Conservation (phyloP, 2,113 vertebrate species). For the Anolis sagrei region DNA sequence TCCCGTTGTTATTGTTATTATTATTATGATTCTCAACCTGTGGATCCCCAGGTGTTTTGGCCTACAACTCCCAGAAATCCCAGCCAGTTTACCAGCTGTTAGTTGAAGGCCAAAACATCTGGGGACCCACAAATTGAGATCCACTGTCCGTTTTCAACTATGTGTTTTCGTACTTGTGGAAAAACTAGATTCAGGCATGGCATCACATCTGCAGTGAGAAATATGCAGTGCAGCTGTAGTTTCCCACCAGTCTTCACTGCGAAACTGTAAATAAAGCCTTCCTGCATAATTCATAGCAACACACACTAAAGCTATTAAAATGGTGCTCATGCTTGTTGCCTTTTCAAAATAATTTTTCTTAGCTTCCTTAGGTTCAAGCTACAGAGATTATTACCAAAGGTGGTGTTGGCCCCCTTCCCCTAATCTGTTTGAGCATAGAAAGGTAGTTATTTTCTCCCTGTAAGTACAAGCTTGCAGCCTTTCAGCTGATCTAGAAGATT, state of each 20-base stretch:
- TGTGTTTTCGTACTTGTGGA: background rate
- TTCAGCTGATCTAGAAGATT: background rate
- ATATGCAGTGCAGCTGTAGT: background rate
- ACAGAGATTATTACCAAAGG: background rate
- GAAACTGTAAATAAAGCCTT: background rate
- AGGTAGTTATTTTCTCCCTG: background rate
- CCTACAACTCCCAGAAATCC: no score
- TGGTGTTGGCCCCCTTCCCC: background rate
- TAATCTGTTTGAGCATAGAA: background rate
- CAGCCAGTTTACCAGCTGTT: no score
- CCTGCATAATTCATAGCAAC: constrained; percentile 17
- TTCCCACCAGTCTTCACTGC: background rate
- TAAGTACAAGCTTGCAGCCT: background rate
- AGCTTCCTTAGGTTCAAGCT: background rate
- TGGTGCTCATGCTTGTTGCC: background rate
- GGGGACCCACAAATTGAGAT: no score
- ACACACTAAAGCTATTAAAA: background rate
- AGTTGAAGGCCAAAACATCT: no score
- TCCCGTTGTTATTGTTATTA: no score
- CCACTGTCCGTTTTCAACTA: no score
- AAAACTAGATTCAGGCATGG: background rate
- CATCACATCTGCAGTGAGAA: background rate
- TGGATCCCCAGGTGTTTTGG: no score
- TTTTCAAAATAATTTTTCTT: background rate
- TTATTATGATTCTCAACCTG: no score